Evolutionary conservation across 2,113 vertebrate genomes (phyloP).

Genomic region (Zosterops pallidus): DNA sequence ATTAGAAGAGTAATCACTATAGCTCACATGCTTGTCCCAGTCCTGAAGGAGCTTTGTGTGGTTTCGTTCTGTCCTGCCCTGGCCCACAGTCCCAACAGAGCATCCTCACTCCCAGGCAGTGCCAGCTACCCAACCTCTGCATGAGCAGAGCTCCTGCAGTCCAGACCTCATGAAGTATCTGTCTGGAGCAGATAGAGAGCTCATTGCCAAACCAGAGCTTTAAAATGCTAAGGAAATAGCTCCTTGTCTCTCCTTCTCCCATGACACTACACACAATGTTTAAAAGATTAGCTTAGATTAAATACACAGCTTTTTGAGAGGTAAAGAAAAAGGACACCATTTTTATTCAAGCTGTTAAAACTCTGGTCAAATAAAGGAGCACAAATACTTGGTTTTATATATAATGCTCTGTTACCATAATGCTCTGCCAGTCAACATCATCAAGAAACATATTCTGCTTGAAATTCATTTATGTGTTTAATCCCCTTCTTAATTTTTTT

Average conservation of each 20-base stretch:
- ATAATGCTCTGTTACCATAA: neutral
- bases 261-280: neutral
- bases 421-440: neutral
- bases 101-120: fast-evolving
- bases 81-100: neutral
- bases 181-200: neutral
- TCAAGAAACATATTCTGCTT: neutral
- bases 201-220: neutral
- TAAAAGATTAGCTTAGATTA: conserved; percentile 14
- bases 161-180: neutral
- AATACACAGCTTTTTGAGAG: neutral
- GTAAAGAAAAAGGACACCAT: neutral
- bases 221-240: neutral
- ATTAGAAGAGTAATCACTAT: conserved; percentile 43
- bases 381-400: neutral
- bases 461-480: neutral
- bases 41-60: neutral
- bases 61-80: neutral
- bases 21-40: conserved; percentile 1
- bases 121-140: neutral
- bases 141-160: neutral
- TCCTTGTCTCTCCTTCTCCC: neutral
- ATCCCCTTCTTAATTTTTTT: neutral
- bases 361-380: neutral
- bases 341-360: neutral